Evolutionary conservation across 2,888 invertebrate genomes (phyloP), one percentile per base, ranked within the genome.

Genomic region (Graphium colonna): DNA sequence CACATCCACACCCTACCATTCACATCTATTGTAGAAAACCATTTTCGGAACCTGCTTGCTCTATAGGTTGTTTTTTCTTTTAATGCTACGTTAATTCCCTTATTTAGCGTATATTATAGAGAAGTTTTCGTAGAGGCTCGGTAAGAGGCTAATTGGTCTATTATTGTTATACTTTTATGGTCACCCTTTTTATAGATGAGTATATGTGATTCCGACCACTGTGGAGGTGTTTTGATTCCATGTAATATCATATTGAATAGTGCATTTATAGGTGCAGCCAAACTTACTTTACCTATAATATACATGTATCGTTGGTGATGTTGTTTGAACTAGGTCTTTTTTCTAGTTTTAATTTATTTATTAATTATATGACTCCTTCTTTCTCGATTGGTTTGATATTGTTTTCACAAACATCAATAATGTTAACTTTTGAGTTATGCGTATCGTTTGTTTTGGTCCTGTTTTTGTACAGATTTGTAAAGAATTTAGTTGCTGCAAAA

Each of bases 401-500:
- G 21, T 21, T 2, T 21, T 3, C 5, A 21, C 5, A 21, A 21
- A 3, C 5, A n/a, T n/a, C 4, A 46, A 1, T 1, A 36, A 12
- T 36, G 9, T 36, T 21, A 7, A 36, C 3, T 2, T 12, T 13
- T 3, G 36, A 3, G 21, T n/a, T 36, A 3, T n/a, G 33, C 33
- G n/a, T 3, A 5, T 33, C 2, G 4, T 36, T 36, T 2, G n/a
- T n/a, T 36, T 36, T 36, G 9, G 4, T n/a, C 48, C n/a, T n/a
- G n/a, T n/a, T n/a, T 12, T 46, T 52, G 33, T 57, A 55, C 3
- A 58, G 43, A 7, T 53, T 48, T 33, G 47, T 58, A 9, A 58
- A 58, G 26, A 55, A 58, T 9, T 48, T 33, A 1, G 55, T 51
- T 45, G 56, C 56, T 39, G 28, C 4, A n/a, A n/a, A n/a, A n/a